These are phyloP conservation scores for Dendrocopos noguchii DNA, from an alignment of 2,113 vertebrate genomes.

Conservation along the genomic window DNA sequence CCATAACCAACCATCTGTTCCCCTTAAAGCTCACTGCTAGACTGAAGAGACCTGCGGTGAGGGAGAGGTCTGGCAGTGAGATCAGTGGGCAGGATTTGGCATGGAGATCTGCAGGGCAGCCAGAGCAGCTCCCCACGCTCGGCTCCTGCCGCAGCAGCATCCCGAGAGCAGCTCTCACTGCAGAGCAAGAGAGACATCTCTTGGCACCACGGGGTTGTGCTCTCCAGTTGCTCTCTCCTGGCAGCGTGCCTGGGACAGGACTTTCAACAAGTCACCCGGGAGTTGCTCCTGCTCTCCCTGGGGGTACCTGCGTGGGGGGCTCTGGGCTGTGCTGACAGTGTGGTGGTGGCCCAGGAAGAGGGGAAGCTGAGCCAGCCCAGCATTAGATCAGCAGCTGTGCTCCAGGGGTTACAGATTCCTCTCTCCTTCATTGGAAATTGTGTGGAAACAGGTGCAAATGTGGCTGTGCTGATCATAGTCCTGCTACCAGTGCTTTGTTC, in stretches of 20 bases:
- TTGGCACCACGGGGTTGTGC: not conserved
- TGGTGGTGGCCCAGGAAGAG: not conserved
- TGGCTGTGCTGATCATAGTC: not conserved
- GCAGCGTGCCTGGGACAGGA: fast-evolving
- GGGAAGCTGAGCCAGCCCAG: not conserved
- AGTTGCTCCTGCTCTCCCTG: not conserved
- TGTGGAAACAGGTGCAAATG: not conserved
- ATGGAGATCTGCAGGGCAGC: not conserved
- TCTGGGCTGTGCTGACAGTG: not conserved
- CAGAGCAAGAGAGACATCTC: slow-evolving; percentile 47
- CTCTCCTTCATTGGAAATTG: not conserved
- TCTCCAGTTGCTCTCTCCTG: not conserved
- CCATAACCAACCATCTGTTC: fast-evolving
- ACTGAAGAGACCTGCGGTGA: not conserved
- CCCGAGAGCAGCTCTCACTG: not conserved
- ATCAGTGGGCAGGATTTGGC: not conserved
- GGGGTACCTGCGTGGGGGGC: not conserved
- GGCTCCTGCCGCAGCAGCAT: fast-evolving
- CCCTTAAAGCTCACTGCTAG: not conserved
- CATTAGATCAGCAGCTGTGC: not conserved
- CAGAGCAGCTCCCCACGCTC: not conserved
- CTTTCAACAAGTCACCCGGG: not conserved
- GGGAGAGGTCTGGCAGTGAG: not conserved
- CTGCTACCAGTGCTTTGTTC: not conserved
- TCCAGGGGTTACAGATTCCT: not conserved